Evolutionary conservation across 2,113 vertebrate genomes (phyloP).

Genomic region (Vulpes ferrilata): DNA sequence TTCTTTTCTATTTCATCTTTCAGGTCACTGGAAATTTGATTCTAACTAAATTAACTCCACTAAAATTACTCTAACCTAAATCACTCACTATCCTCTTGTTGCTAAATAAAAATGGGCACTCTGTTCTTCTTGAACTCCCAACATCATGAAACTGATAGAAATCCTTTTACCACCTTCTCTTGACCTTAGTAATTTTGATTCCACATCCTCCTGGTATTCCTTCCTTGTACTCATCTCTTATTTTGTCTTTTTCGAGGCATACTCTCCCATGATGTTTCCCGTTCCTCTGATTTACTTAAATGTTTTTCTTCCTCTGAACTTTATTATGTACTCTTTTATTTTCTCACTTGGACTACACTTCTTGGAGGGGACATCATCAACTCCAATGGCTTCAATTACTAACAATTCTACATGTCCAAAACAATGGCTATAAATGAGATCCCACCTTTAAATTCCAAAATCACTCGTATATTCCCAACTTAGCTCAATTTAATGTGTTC

Average conservation of each 20-base stretch:
- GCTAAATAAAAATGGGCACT: neutral
- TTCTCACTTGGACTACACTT: neutral
- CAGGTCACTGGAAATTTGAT: neutral
- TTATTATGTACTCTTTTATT: neutral
- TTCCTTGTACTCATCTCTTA: neutral
- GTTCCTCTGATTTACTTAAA: neutral
- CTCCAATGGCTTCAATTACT: neutral
- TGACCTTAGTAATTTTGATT: neutral
- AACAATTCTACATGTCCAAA: neutral
- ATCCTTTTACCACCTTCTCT: neutral
- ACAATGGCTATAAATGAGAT: neutral
- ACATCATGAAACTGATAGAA: conserved; percentile 1
- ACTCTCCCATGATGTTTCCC: neutral
- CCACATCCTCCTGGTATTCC: neutral
- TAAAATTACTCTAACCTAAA: neutral
- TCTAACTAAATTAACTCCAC: neutral
- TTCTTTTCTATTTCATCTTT: neutral
- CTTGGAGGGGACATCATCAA: neutral
- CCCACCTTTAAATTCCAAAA: neutral
- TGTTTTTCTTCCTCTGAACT: neutral
- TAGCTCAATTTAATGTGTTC: neutral
- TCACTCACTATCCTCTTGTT: neutral
- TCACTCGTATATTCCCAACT: neutral
- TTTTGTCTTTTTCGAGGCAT: neutral
- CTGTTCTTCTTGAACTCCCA: neutral